Conservation (phyloP, 2,888 invertebrate species). For the Tetheella fluctuosa region DNA sequence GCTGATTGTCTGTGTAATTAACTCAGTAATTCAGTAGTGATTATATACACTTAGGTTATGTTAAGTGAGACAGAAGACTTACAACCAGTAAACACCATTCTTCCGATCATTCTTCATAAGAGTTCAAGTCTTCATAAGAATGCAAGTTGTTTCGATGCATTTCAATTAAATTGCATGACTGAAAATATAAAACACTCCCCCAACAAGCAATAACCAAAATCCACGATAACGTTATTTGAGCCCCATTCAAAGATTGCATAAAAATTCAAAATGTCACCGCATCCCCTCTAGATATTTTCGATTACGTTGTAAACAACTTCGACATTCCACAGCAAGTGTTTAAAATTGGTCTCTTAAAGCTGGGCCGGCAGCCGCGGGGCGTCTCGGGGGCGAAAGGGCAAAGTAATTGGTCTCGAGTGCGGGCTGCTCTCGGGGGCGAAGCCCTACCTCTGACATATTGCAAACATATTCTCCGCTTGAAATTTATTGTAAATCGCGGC, state of each 20-base stretch:
- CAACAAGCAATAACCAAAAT: constrained; percentile 32
- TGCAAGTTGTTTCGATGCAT: constrained; percentile 15
- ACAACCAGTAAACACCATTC: neutral
- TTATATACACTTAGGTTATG: no score
- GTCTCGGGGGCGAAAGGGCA: constrained; percentile 53
- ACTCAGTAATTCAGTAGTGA: no score
- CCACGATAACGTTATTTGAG: constrained; percentile 52
- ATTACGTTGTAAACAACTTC: constrained; percentile 76
- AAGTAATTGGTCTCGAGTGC: constrained; percentile 55
- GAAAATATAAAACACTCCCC: constrained; percentile 22
- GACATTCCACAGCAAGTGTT: constrained; percentile 68
- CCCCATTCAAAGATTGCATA: constrained; percentile 55
- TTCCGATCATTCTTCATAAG: neutral
- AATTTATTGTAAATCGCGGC: constrained; percentile 81
- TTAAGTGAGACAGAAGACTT: neutral
- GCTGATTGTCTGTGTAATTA: no score
- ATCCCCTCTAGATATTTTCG: constrained; percentile 48
- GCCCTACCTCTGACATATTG: constrained; percentile 68
- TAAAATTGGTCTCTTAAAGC: constrained; percentile 62
- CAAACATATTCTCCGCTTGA: constrained; percentile 80
- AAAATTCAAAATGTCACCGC: constrained; percentile 46
- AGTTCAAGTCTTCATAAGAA: neutral
- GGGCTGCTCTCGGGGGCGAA: constrained; percentile 25
- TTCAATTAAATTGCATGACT: neutral
- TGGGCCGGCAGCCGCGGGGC: constrained; percentile 37